phyloP scores from a whole-genome alignment of 2,797 vertebrate genomes.

The Meriones psammophilus region DNA sequence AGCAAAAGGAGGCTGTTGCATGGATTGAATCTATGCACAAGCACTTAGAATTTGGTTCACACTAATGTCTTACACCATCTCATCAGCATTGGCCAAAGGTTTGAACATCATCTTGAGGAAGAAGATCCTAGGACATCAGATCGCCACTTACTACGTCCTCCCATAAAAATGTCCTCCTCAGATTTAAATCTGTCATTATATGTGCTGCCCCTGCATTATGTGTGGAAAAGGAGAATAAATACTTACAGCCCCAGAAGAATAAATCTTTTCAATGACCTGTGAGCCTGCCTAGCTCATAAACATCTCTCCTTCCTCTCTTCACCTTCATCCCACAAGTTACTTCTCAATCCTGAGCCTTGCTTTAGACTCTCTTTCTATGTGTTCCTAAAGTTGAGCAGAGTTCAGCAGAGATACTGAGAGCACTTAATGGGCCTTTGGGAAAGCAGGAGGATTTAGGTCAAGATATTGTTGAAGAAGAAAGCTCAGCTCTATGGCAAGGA shows the following conservation, averaged over 20 bases:
- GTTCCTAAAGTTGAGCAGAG: neutral
- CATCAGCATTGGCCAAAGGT: neutral
- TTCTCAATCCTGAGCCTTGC: slow-evolving; percentile 1
- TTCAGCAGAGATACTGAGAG: neutral
- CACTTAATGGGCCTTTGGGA: neutral
- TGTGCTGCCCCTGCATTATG: slow-evolving; percentile 15
- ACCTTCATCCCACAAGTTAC: neutral
- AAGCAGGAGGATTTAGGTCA: neutral
- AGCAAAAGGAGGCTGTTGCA: neutral
- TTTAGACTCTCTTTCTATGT: neutral
- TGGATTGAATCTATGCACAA: neutral
- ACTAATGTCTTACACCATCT: neutral
- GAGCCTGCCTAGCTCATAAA: neutral
- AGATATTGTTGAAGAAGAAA: neutral
- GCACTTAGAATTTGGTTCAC: slow-evolving; percentile 7
- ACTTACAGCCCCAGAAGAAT: neutral
- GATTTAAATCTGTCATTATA: neutral
- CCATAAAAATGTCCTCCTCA: neutral
- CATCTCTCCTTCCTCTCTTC: neutral
- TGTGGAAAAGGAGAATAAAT: slow-evolving; percentile 41
- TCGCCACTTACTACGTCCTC: slow-evolving; percentile 1
- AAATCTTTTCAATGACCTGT: slow-evolving; percentile 7
- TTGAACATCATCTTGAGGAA: slow-evolving; percentile 38
- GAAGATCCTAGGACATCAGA: neutral
- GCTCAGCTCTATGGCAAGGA: neutral